A percentile compares a stretch with the other conserved stretches of the same genome.
Conservation (phyloP, 2,113 vertebrate genomes). For the Emydura subglobosa region DNA sequence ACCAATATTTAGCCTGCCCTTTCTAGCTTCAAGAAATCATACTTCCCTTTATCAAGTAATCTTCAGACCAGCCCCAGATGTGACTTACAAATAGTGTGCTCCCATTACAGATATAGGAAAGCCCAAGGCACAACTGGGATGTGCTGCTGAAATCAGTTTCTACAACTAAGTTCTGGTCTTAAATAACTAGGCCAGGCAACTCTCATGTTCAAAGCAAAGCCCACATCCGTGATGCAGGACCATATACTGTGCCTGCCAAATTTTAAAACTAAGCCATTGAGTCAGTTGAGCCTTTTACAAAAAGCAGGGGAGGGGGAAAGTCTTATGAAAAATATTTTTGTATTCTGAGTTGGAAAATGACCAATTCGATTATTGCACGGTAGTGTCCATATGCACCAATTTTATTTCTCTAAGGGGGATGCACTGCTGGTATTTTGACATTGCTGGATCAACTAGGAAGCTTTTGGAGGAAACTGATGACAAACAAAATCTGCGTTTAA, state of each 20-base stretch:
- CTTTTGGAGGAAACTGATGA: neutral
- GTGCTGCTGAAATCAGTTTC: neutral
- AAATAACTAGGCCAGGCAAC: neutral
- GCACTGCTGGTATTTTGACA: too few species aligned
- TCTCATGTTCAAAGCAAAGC: neutral
- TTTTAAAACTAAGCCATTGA: neutral
- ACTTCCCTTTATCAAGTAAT: neutral
- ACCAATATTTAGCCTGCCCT: neutral
- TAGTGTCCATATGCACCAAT: neutral
- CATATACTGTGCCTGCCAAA: neutral
- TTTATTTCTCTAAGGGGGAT: neutral
- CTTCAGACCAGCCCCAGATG: neutral
- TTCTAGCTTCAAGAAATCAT: neutral
- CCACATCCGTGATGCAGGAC: neutral
- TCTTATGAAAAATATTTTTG: neutral
- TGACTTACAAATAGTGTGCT: neutral
- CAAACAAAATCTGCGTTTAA: neutral
- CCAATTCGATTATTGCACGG: neutral
- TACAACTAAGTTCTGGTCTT: neutral
- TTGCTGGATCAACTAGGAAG: neutral
- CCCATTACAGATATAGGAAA: neutral
- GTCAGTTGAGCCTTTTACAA: neutral
- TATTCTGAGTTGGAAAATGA: neutral
- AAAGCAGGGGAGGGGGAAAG: neutral
- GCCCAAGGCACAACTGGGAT: neutral